Conservation (phyloP, 2,888 invertebrate species). For the Eilema caniola region DNA sequence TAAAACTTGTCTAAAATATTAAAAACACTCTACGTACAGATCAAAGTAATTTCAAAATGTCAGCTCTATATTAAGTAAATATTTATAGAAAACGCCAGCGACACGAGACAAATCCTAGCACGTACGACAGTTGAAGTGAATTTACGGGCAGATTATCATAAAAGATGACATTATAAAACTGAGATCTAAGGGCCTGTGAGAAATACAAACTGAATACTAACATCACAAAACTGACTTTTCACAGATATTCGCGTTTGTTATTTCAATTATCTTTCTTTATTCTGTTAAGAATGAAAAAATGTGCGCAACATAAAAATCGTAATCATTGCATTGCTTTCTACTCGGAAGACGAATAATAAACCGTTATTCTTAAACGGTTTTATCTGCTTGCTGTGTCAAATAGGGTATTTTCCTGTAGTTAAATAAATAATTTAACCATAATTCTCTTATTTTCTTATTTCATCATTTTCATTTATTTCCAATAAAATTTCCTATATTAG, state of each 20-base stretch:
- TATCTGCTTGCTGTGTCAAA: too few relatives aligned
- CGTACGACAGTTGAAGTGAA: conserved; percentile 36
- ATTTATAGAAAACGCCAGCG: not conserved
- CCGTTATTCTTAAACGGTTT: not conserved
- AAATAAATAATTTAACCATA: too few relatives aligned
- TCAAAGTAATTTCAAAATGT: not conserved
- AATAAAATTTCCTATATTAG: too few relatives aligned
- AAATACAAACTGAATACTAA: conserved; percentile 23
- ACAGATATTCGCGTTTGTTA: not conserved
- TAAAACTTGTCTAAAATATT: not conserved
- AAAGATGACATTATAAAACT: conserved; percentile 36
- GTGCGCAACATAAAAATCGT: not conserved
- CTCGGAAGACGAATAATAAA: not conserved
- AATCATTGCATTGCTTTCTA: not conserved
- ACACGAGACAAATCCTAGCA: conserved; percentile 23
- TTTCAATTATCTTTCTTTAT: not conserved
- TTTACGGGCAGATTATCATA: conserved; percentile 38
- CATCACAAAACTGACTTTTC: not conserved
- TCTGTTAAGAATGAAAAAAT: not conserved
- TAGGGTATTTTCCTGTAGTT: too few relatives aligned
- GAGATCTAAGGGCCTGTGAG: conserved; percentile 27
- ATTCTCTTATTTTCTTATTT: too few relatives aligned
- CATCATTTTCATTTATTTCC: too few relatives aligned
- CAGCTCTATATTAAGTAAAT: not conserved
- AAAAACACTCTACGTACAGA: conserved; percentile 2